Percentiles rank a stretch among this genome's conserved stretches.
Conservation (phyloP, 2,888 invertebrate species). For the Endotricha flammealis region DNA sequence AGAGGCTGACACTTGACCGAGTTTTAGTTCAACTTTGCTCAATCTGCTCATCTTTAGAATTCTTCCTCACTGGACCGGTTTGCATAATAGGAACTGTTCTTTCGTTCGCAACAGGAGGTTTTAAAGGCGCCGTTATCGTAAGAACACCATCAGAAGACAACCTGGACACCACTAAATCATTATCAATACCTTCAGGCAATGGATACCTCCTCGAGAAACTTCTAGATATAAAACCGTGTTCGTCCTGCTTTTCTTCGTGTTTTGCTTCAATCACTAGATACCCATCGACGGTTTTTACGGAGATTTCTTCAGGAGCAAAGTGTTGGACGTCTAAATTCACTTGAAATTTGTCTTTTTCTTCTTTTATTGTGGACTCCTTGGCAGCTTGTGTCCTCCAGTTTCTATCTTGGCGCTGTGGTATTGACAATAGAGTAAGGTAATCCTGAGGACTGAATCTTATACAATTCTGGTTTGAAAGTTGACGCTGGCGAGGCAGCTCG, state of each 20-base stretch:
- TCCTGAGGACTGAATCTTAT: slow-evolving; percentile 48
- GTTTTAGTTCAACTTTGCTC: too few relatives aligned
- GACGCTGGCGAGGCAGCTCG: slow-evolving; percentile 37
- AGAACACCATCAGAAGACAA: slow-evolving; percentile 88
- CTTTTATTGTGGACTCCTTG: slow-evolving; percentile 64
- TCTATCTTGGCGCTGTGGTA: slow-evolving; percentile 45
- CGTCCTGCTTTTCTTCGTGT: slow-evolving; percentile 88
- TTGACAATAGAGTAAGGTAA: slow-evolving; percentile 40
- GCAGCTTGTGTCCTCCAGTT: slow-evolving; percentile 79
- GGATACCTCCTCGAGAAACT: slow-evolving; percentile 83
- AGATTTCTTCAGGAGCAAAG: slow-evolving; percentile 85
- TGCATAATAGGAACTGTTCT: slow-evolving; percentile 82
- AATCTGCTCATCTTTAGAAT: slow-evolving; percentile 16
- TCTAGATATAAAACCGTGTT: slow-evolving; percentile 85
- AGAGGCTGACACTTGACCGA: too few relatives aligned
- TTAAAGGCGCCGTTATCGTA: slow-evolving; percentile 82
- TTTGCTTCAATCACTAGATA: slow-evolving; percentile 84
- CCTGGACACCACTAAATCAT: slow-evolving; percentile 82
- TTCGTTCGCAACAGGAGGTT: slow-evolving; percentile 66
- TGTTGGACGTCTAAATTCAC: slow-evolving; percentile 86
- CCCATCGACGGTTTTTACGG: slow-evolving; percentile 84
- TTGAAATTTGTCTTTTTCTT: slow-evolving; percentile 77
- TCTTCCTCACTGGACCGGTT: slow-evolving; percentile 80
- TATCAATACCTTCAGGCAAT: slow-evolving; percentile 78
- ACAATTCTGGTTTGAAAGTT: slow-evolving; percentile 45